Evolutionary conservation across 2,888 invertebrate genomes (phyloP), one percentile per base, ranked within the genome.

Genomic region (Chrysodeixis includens): DNA sequence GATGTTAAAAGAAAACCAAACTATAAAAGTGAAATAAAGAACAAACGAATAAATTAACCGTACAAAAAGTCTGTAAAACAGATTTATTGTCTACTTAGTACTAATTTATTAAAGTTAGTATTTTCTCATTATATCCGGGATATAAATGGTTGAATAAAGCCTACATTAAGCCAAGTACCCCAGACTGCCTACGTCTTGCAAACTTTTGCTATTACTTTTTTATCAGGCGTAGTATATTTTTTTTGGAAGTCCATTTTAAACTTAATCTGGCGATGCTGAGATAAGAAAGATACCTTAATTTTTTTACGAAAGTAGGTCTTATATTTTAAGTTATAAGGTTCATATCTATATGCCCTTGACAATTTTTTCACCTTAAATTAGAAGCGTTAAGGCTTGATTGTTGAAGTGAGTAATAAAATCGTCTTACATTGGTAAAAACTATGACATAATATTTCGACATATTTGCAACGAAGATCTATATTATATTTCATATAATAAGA

Each of bases 131-230:
- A n/a, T 4, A 40, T 40, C 40, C 18, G 18, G 46, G 46, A 46
- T 46, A 46, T 18, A 46, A 46, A 18, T 46, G 46, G 46, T 46
- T 9, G 9, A 18, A 46, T 46, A 40, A 40, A 40, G n/a, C 52
- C 8, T 22, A 52, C 14, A 52, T 52, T 40, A 30, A 52, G n/a
- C 14, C 10, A 53, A 30, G 53, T 53, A 53, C n/a, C 53, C 16
- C 30, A 44, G 26, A 1, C 18, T 18, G 18, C 16, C 35, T 57
- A 44, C 22, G 30, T 60, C 46, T 6, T 14, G 4, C 44, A 7
- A 51, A 62, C 10, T 56, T 62, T 69, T 54, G 75, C 59, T 60
- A 54, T 57, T n/a, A 5, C 0, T 30, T 61, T 26, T 69, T 55
- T 26, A 30, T 9, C 6, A 63, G 71, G 59, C 59, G 56, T 40